phyloP scores from a whole-genome alignment of 2,797 vertebrate species.

The Hirundo rustica region DNA sequence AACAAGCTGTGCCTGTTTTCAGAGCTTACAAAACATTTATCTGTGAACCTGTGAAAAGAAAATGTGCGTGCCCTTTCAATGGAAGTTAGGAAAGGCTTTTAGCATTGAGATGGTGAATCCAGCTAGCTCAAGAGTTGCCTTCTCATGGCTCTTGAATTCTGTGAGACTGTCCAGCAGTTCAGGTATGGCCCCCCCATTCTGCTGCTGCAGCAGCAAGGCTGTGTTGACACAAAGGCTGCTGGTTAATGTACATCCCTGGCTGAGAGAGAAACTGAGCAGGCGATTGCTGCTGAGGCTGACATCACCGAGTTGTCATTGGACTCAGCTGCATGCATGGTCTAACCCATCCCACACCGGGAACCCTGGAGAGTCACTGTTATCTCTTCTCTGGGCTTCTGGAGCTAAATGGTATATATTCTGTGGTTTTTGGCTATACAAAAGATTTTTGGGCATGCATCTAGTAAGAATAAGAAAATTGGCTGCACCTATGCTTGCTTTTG shows the following conservation, averaged over 20 bases:
- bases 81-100: neutral
- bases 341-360: conserved; percentile 31
- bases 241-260: conserved; percentile 16
- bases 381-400: conserved; percentile 34
- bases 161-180: neutral
- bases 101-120: neutral
- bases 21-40: neutral
- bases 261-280: conserved; percentile 6
- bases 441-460: conserved; percentile 47
- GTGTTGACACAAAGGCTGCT: conserved; percentile 11
- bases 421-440: conserved; percentile 52
- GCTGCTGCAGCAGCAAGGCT: neutral
- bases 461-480: conserved; percentile 54
- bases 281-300: conserved; percentile 10
- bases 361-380: conserved; percentile 47
- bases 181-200: neutral
- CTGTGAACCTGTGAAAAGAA: neutral
- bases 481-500: conserved; percentile 42
- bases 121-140: neutral
- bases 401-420: conserved; percentile 35
- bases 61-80: neutral
- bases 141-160: neutral
- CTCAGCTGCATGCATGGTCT: neutral
- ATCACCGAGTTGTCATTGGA: conserved; percentile 45
- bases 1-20: neutral